These are phyloP conservation scores for Falco novaeseelandiae DNA, from an alignment of 2,797 vertebrate species.

Conservation along the genomic window DNA sequence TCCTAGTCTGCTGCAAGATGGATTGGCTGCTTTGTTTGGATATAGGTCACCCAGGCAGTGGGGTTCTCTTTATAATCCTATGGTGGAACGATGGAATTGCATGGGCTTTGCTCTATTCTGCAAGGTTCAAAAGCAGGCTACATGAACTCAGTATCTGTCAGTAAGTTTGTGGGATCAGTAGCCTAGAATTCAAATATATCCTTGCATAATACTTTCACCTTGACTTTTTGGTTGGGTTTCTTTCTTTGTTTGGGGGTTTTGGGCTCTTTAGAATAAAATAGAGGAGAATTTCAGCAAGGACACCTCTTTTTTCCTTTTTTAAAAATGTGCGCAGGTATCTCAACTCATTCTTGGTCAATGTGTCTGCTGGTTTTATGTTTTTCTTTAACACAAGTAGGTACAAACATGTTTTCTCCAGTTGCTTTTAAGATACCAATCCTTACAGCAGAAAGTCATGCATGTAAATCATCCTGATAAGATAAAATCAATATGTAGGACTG, in stretches of 20 bases:
- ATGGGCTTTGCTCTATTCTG: background rate
- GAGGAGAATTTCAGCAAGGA: background rate
- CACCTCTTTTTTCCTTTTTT: rapidly evolving
- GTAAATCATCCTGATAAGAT: background rate
- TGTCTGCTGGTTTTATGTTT: background rate
- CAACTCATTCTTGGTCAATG: background rate
- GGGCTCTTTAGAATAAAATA: background rate
- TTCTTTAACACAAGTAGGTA: background rate
- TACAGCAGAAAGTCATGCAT: background rate
- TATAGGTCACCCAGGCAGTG: background rate
- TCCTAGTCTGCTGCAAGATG: background rate
- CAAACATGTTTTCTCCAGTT: background rate
- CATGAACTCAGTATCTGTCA: background rate
- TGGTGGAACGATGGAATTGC: background rate
- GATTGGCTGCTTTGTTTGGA: background rate
- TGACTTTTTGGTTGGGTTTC: background rate
- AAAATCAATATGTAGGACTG: background rate
- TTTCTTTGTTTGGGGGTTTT: background rate
- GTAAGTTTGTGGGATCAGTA: background rate
- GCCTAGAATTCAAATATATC: background rate
- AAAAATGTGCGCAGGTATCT: background rate
- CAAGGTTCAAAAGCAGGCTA: background rate
- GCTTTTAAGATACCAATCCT: background rate
- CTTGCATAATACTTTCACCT: background rate
- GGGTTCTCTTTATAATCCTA: background rate